Base-by-base conservation (phyloP, 2,113 vertebrate species). In the Myocastor coypus region DNA sequence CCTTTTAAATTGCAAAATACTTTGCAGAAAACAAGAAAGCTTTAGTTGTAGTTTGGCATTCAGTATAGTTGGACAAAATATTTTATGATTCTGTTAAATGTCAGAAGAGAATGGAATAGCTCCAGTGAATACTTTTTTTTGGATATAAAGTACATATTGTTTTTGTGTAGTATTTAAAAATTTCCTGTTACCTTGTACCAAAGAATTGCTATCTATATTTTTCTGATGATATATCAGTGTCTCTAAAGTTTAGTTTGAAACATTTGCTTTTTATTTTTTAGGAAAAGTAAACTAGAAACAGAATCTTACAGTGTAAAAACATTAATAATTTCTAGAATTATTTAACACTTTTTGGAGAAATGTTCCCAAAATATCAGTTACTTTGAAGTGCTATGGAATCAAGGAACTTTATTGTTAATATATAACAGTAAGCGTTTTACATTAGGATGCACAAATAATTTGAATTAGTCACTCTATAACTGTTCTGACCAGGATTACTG, bases 1-100 rank as follows among this genome's bases (percentile, higher is more conserved):
- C 73, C 73, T 90, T 84, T 24, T 86, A 81, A 94, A 78, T 94
- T 89, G 55, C 75, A 81, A 96, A 92, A 42, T 75, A 78, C 37
- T 96, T 83, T 96, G 86, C 68, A 77, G 50, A 42, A 94, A 92
- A 96, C 55, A 95, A 92, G 30, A 94, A 88, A 30, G 40, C 93
- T 93, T 94, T 96, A 91, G 55, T 94, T 93, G 26, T 61, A 91
- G 34, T 34, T 97, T 94, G 73, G 52, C 61, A 95, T 91, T 96
- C 32, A 83, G 1, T 66, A 50, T 64, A 50, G 64, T 86, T 95
- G 75, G 61, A 59, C 57, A 71, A 87, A 97, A 78, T 81, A 57
- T 46, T 92, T 30, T 59, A 89, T 81, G 87, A 89, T 83, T 97
- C 82, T 92, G 64, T 82, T 93, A 92, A 97, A 90, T 94, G 68